Percentiles rank a stretch among this genome's conserved stretches.
Conservation (phyloP, 2,797 vertebrate genomes). For the Bryconaethiops microstoma region DNA sequence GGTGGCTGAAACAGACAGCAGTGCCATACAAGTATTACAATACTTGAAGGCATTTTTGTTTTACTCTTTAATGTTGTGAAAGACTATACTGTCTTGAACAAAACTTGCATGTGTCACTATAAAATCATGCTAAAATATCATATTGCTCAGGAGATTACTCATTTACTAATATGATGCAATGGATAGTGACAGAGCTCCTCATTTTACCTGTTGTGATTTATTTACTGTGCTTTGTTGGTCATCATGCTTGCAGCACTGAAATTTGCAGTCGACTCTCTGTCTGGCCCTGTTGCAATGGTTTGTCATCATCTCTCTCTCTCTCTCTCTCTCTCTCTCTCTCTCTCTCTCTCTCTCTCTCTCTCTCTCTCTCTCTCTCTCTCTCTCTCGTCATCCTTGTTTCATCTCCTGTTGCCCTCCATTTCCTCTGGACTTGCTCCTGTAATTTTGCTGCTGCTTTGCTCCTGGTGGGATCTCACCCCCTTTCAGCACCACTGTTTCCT, state of each 20-base stretch:
- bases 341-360: no score
- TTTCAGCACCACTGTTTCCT: conserved; percentile 63
- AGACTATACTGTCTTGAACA: no score
- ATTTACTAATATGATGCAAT: not conserved
- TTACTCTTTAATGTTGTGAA: no score
- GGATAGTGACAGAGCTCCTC: not conserved
- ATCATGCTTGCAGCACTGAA: not conserved
- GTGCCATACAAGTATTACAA: no score
- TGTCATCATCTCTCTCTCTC: conserved; percentile 3
- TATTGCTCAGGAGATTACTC: no score
- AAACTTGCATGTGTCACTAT: no score
- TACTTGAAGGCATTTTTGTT: no score
- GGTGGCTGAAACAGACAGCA: no score
- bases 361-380: not conserved
- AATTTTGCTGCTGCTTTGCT: conserved; percentile 59
- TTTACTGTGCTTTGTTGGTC: not conserved
- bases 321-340: not conserved
- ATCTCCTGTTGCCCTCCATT: conserved; percentile 49
- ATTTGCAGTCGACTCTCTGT: not conserved
- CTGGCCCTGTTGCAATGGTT: conserved; percentile 23
- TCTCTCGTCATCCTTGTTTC: conserved; percentile 32
- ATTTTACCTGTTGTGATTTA: not conserved
- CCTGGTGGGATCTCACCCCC: conserved; percentile 62
- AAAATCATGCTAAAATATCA: no score
- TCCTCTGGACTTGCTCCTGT: conserved; percentile 52